Evolutionary conservation across 2,888 invertebrate species (phyloP), one percentile per base, ranked within the genome.

Genomic region (Atherix ibis): DNA sequence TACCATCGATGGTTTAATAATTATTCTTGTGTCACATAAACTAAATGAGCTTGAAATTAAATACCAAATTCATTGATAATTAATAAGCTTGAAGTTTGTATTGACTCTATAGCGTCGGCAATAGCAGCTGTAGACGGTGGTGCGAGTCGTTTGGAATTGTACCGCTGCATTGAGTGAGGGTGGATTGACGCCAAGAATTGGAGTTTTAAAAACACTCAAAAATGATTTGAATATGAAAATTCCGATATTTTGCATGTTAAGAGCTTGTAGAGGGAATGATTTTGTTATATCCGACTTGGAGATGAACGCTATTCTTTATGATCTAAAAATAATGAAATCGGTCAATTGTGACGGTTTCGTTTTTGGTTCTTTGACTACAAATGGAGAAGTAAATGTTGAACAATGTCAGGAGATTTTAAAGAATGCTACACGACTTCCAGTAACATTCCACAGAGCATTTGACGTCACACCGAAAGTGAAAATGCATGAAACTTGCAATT

Each of bases 361-460:
- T 0, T 88, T 92, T 52, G 95, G 94, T 1, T 79, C 82, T 1
- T 60, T 92, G 1, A 75, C 70, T 4, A 48, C 61, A 4, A 62
- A 67, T 10, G 68, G 70, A 8, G 58, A 69, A 3, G 63, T 88
- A n/a, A 74, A 87, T 46, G 57, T 64, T 39, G 63, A 67, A 18
- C 66, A 66, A 30, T 83, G 82, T 51, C 50, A 62, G 22, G 66
- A 64, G 40, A 61, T 85, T 3, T 53, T 82, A 12, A 52, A 60
- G 25, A 62, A 63, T 9, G 73, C 75, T 1, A 50, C 58, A 33
- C 76, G 77, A 0, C 54, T 73, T 18, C 81, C 83, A 0, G 71
- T 81, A 0, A 88, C 88, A 8, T 89, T 87, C 52, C 87, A 88
- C 51, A 67, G 88, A 46, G 92, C 94, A 0, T 88, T 91, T 54